Percentiles rank a stretch among this genome's conserved stretches.
Conservation (phyloP, 92 coral and sea anemone species). For the Phenganax stokvisi region DNA sequence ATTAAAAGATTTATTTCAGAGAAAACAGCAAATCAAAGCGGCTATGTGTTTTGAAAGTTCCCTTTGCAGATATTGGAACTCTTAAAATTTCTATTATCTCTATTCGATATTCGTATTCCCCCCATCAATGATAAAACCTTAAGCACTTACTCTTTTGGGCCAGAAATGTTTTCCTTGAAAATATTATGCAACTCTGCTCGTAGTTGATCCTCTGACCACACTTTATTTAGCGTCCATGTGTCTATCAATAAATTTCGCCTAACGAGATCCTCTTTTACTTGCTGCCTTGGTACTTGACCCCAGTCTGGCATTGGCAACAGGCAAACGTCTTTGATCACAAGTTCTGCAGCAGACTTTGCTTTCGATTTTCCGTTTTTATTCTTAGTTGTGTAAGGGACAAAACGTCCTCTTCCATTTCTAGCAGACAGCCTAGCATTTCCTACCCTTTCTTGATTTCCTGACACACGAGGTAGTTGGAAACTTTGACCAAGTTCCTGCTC, state of each 20-base stretch:
- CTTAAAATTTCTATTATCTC: no score
- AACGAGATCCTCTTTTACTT: not conserved
- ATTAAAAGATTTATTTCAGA: no score
- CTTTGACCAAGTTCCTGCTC: not conserved
- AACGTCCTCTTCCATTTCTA: not conserved
- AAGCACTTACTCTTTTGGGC: no score
- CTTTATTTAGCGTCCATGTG: constrained; percentile 2
- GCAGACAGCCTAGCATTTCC: not conserved
- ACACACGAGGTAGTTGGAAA: not conserved
- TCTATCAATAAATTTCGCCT: not conserved
- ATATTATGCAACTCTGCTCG: not conserved
- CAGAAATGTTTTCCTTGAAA: not conserved
- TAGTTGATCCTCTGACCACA: constrained; percentile 14
- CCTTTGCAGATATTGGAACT: no score
- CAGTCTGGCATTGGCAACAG: not conserved
- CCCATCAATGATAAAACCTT: no score
- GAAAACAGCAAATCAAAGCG: no score
- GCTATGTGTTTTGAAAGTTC: no score
- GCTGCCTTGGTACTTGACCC: constrained; percentile 2
- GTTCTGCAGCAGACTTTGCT: not conserved
- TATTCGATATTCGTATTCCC: no score
- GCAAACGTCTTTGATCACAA: constrained; percentile 15
- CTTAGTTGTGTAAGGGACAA: not conserved
- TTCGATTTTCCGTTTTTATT: not conserved
- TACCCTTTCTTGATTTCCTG: not conserved